phyloP scores from a whole-genome alignment of 1,140 invertebrate species.

The Zaprionus capensis region DNA sequence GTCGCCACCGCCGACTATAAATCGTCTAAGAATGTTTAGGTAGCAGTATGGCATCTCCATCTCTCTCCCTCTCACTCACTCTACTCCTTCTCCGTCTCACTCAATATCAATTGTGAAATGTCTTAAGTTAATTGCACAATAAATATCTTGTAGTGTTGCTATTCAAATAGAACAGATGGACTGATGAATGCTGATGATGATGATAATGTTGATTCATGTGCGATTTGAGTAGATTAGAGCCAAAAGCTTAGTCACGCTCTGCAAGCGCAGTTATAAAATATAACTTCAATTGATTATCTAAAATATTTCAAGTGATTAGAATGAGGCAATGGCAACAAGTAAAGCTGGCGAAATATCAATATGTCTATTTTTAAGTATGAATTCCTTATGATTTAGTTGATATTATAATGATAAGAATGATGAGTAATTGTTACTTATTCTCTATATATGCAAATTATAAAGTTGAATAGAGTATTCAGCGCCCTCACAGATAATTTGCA shows the following conservation, averaged over 20 bases:
- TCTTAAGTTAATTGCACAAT: slow-evolving; percentile 1
- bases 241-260: not conserved
- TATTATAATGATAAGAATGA: too few species aligned
- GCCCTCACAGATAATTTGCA: too few species aligned
- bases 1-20: not conserved
- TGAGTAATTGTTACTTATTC: too few species aligned
- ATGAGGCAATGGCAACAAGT: not conserved
- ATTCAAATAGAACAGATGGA: not conserved
- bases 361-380: too few species aligned
- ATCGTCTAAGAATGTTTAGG: not conserved
- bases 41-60: not conserved
- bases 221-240: not conserved
- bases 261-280: not conserved
- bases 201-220: not conserved
- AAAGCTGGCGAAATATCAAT: too few species aligned
- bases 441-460: too few species aligned
- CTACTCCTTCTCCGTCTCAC: not conserved
- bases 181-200: not conserved
- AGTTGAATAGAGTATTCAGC: too few species aligned
- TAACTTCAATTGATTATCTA: not conserved
- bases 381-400: too few species aligned
- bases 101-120: not conserved
- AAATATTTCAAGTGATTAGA: not conserved
- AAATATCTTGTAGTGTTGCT: not conserved
- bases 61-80: not conserved